phyloP scores from a whole-genome alignment of 2,888 invertebrate species.

The Nemurella pictetii region DNA sequence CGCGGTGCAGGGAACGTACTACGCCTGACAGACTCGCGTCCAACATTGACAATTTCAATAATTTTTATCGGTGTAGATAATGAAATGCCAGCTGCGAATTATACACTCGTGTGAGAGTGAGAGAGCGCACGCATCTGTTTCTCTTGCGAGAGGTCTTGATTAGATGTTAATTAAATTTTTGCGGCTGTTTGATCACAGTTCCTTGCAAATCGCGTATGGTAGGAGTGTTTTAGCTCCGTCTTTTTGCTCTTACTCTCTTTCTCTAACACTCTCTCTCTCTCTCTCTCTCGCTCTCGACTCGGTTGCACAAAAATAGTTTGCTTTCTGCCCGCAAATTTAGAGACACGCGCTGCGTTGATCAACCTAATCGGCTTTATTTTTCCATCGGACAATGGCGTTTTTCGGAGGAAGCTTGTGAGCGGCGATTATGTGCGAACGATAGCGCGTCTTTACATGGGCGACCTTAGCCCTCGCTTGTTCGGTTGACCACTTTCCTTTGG shows the following conservation, averaged over 20 bases:
- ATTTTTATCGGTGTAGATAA: background rate
- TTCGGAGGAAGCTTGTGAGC: background rate
- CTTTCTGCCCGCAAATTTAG: background rate
- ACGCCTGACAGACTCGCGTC: background rate
- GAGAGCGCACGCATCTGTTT: background rate
- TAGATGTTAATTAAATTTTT: background rate
- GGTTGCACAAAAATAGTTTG: background rate
- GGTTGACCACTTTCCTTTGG: slow-evolving; percentile 24
- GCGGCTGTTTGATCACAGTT: slow-evolving; percentile 13
- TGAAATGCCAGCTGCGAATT: background rate
- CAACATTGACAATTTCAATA: background rate
- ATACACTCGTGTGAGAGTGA: background rate
- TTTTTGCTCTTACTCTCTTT: background rate
- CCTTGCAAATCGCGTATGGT: slow-evolving; percentile 15
- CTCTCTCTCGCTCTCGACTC: background rate
- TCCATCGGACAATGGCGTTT: background rate
- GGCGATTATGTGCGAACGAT: background rate
- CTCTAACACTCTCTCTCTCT: background rate
- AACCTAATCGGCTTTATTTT: background rate
- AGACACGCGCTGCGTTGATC: background rate
- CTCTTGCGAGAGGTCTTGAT: background rate
- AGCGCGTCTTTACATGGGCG: background rate
- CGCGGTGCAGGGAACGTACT: background rate
- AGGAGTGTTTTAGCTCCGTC: slow-evolving; percentile 42
- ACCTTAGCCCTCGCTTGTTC: background rate